These are phyloP conservation scores for Epizoanthus rinbou DNA, from an alignment of 92 coral and sea anemone species.

Conservation along the genomic window DNA sequence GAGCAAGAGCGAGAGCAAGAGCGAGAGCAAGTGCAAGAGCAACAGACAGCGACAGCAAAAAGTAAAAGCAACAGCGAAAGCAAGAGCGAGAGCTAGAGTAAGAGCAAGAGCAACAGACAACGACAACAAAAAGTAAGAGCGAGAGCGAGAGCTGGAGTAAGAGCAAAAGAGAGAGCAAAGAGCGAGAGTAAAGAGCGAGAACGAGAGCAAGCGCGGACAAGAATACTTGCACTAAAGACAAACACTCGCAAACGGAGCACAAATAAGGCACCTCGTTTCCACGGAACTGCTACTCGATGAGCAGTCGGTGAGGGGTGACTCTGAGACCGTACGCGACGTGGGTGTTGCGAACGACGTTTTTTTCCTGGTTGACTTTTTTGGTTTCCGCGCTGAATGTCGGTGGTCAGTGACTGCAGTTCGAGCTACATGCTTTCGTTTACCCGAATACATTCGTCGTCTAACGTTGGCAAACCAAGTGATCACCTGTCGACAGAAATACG, in stretches of 20 bases:
- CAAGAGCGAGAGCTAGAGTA: background rate
- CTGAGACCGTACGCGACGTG: background rate
- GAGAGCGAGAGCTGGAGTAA: background rate
- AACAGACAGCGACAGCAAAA: background rate
- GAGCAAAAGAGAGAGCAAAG: background rate
- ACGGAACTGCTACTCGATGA: no score
- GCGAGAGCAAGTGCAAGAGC: background rate
- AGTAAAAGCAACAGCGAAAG: background rate
- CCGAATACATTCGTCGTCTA: constrained; percentile 46
- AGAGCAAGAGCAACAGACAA: background rate
- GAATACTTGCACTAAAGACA: no score
- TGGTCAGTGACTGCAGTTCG: background rate
- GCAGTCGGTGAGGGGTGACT: background rate
- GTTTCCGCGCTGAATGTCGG: background rate
- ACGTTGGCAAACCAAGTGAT: constrained; percentile 75
- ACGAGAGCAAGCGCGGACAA: background rate
- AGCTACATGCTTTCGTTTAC: background rate
- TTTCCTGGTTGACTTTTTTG: background rate
- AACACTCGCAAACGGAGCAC: no score
- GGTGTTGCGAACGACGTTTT: background rate
- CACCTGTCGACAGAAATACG: constrained; percentile 45
- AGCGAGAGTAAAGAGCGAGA: background rate
- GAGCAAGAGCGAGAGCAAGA: background rate
- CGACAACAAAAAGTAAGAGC: background rate
- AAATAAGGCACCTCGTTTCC: background rate